Base-by-base conservation (phyloP, 2,797 vertebrate genomes). In the Argyrosomus regius region DNA sequence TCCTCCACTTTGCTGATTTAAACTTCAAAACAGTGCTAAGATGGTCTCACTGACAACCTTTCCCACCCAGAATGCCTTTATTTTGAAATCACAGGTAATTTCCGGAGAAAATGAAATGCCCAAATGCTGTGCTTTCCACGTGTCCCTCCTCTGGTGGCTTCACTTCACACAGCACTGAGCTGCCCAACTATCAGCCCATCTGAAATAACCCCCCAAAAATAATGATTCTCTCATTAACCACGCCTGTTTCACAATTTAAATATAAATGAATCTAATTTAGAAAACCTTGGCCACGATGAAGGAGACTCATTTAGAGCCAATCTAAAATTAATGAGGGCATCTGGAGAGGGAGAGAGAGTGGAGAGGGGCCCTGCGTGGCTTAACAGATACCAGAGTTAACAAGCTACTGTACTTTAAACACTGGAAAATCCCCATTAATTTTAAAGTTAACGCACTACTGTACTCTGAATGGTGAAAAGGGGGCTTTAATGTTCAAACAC, bases 251-350 rank as follows among this genome's bases (percentile, higher is more conserved):
- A 94, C 92, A 94, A 95, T 95, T 95, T 94, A 94, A 94, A 94
- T 94, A 91, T 93, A 94, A 94, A 94, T 95, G 88, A 94, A 95
- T 95, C 93, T 93, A 92, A 95, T 95, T 94, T 93, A 88, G 91
- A 92, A 87, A 93, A 90, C 89, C 91, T 91, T 81, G 58, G 88
- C 89, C 81, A 75, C 83, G 85, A 93, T 89, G 92, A 93, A 92
- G 90, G 92, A 88, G 92, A 93, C 92, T 94, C 93, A 94, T 95
- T 94, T 93, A 92, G 93, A 93, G 91, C 89, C 92, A 94, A 94
- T 95, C 92, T 94, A 94, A 92, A 95, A 94, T 95, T 93, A 94
- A 94, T 94, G 93, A 94, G 92, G 91, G 92, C 92, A 94, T 94
- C 91, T 93, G 87, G 88, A 90, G 93, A 88, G 91, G 84, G 88